A percentile compares a stretch with the other conserved stretches of the same genome.
These are phyloP conservation scores for Cyprinodon diabolis DNA, from an alignment of 2,797 vertebrate species.

Conservation along the genomic window DNA sequence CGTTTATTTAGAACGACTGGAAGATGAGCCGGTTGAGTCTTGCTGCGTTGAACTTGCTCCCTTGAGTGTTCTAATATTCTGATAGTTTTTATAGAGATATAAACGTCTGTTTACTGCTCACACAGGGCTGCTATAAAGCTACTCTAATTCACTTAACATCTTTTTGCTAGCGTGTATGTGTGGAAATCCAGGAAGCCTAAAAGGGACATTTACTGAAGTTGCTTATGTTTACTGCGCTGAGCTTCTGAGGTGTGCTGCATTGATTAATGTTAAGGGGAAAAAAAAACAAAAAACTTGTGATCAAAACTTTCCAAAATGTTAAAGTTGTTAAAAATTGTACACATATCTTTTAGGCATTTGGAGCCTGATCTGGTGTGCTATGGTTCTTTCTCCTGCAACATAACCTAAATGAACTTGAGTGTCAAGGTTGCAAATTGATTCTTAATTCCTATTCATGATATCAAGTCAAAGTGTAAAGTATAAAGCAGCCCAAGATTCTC, in stretches of 20 bases:
- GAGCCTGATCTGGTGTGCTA: too few relatives aligned
- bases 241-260: conserved; percentile 44
- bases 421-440: too few relatives aligned
- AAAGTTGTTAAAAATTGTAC: conserved; percentile 23
- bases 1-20: conserved; percentile 3
- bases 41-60: conserved; percentile 12
- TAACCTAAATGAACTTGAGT: too few relatives aligned
- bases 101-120: conserved; percentile 47
- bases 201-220: conserved; percentile 47
- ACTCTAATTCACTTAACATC: conserved; percentile 45
- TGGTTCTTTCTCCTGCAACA: too few relatives aligned
- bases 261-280: conserved; percentile 54
- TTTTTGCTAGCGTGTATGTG: conserved; percentile 26
- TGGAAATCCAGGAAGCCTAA: conserved; percentile 30
- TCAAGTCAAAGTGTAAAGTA: neutral
- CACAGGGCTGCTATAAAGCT: conserved; percentile 48
- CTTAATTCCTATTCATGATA: too few relatives aligned
- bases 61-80: conserved; percentile 22
- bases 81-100: conserved; percentile 40
- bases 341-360: too few relatives aligned
- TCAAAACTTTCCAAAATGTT: conserved; percentile 62
- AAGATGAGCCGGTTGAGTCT: neutral
- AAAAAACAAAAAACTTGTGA: conserved; percentile 34
- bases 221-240: conserved; percentile 35
- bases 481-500: neutral